These are phyloP conservation scores for Corapipo altera DNA, from an alignment of 2,113 vertebrate species.

Conservation along the genomic window DNA sequence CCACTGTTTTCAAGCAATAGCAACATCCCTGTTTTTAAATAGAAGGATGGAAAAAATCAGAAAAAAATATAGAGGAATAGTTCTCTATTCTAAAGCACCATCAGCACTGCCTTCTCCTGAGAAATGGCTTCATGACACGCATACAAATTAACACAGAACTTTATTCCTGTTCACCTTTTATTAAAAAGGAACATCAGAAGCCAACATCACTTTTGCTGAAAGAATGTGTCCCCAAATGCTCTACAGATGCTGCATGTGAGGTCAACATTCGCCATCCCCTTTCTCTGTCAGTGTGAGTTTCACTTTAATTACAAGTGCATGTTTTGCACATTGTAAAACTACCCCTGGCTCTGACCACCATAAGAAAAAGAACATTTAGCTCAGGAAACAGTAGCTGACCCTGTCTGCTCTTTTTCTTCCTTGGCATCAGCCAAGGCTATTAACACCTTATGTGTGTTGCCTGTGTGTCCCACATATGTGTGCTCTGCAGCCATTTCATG, in stretches of 20 bases:
- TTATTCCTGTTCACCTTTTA: neutral
- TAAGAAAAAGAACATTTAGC: slow-evolving; percentile 70
- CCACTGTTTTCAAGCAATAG: neutral
- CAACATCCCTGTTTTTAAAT: neutral
- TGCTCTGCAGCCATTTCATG: slow-evolving; percentile 54
- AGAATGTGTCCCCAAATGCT: slow-evolving; percentile 49
- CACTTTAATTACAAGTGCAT: slow-evolving; percentile 69
- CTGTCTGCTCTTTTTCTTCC: slow-evolving; percentile 61
- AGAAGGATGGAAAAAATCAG: neutral
- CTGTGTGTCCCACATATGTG: slow-evolving; percentile 29
- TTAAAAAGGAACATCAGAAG: slow-evolving; percentile 11
- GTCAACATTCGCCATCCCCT: slow-evolving; percentile 22
- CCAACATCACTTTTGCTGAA: neutral
- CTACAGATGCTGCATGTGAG: slow-evolving; percentile 37
- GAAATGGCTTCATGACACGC: neutral
- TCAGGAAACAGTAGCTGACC: slow-evolving; percentile 77
- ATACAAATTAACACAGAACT: slow-evolving; percentile 14
- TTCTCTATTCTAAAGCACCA: neutral
- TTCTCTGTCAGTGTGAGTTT: slow-evolving; percentile 66
- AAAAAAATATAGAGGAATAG: neutral
- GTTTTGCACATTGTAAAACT: slow-evolving; percentile 61
- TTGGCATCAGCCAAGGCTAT: slow-evolving; percentile 67
- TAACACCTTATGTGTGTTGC: slow-evolving; percentile 68
- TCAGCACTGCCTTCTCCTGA: neutral
- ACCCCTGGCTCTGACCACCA: slow-evolving; percentile 48